Evolutionary conservation across 37 sponge, comb jelly and placozoan species (phyloP), one percentile per base, ranked within the genome.

Genomic region (Haliclona indistincta): DNA sequence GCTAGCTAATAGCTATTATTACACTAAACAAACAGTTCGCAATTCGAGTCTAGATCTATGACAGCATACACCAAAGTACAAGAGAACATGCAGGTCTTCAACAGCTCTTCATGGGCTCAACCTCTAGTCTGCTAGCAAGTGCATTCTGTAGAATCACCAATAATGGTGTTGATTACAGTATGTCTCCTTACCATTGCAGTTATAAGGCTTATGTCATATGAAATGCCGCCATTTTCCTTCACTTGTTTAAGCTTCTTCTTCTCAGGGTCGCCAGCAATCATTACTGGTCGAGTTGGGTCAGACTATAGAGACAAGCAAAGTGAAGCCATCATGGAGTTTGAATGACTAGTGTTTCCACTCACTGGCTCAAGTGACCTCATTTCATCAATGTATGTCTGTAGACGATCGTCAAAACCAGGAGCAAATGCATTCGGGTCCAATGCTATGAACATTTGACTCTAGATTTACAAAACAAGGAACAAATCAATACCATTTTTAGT

Each of bases 231-330:
- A 0, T 77, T 71, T 19, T 80, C 58, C 30, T 61, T 47, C 40
- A 86, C 88, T 20, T 43, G 44, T n/a, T 53, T 47, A 70, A 73
- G 67, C 41, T 81, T 68, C 8, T 34, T 30, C 20, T 88, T 56
- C 73, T 91, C 93, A 0, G 93, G 93, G 40, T 96, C 97, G 29
- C 97, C 97, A 68, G 97, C 90, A 32, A 96, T 91, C 70, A 91
- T 43, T 15, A 96, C 93, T 19, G 86, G 85, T 32, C 77, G 73
- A 0, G 68, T 78, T 52, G 84, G 82, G 22, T 89, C 90, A 76
- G 63, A 73, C 96, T 96, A 45, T 42, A 26, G n/a, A n/a, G n/a
- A n/a, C n/a, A n/a, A n/a, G n/a, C n/a, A n/a, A n/a, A n/a, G n/a
- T n/a, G n/a, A n/a, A n/a, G n/a, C n/a, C n/a, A n/a, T n/a, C n/a